Evolutionary conservation across 1,140 invertebrate genomes (phyloP).

Genomic region (Oncopeltus fasciatus): DNA sequence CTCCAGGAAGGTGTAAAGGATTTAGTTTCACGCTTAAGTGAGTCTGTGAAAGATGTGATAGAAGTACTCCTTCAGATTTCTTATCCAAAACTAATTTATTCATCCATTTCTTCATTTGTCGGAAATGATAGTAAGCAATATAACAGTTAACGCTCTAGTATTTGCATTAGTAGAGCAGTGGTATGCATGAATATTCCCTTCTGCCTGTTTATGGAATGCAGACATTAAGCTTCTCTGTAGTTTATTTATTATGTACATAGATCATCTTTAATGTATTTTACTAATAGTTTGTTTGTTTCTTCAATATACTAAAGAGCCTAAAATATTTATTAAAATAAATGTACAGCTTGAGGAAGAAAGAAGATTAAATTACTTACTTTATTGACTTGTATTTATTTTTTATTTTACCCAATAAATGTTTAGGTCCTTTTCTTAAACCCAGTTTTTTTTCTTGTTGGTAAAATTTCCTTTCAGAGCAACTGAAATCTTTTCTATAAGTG

Average conservation of each 20-base stretch:
- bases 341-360: too few relatives aligned
- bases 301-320: too few relatives aligned
- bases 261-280: background rate
- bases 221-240: background rate
- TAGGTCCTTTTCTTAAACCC: too few relatives aligned
- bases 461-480: too few relatives aligned
- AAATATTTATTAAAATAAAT: too few relatives aligned
- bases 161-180: background rate
- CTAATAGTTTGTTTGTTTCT: background rate
- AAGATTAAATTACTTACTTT: too few relatives aligned
- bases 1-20: background rate
- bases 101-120: constrained; percentile 4
- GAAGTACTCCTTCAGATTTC: background rate
- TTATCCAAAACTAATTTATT: background rate
- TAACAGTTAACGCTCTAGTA: background rate
- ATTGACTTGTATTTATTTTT: too few relatives aligned
- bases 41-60: background rate
- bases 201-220: background rate
- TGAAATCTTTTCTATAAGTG: too few relatives aligned
- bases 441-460: too few relatives aligned
- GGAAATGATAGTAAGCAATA: constrained; percentile 1
- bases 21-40: background rate
- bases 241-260: too few relatives aligned
- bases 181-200: background rate
- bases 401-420: too few relatives aligned